Percentiles rank a stretch among this genome's conserved stretches.
Conservation (phyloP, 2,797 vertebrate genomes). For the Pangasius larnaudii region DNA sequence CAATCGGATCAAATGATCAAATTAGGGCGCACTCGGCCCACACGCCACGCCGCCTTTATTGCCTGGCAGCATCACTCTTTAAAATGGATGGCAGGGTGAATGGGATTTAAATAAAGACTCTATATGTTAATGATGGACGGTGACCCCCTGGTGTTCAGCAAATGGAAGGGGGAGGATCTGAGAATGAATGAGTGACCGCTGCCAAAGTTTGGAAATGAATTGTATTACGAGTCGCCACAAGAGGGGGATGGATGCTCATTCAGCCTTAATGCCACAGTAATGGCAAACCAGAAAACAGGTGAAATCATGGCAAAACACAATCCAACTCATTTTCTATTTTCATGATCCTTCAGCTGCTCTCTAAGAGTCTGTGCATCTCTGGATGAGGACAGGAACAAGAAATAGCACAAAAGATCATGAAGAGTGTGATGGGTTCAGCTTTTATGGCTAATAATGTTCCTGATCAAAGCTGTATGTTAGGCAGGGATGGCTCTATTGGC, state of each 20-base stretch:
- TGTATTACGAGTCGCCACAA: conserved; percentile 70
- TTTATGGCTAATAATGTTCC: conserved; percentile 75
- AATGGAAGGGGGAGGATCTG: conserved; percentile 5
- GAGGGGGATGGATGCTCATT: conserved; percentile 77
- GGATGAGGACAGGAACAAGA: conserved; percentile 54
- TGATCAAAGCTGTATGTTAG: conserved; percentile 79
- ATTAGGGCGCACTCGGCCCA: conserved; percentile 69
- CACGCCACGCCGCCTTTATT: conserved; percentile 60
- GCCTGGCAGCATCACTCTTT: conserved; percentile 71
- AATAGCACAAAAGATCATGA: conserved; percentile 59
- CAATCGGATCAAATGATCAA: conserved; percentile 78
- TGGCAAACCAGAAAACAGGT: conserved; percentile 51
- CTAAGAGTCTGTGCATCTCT: conserved; percentile 63
- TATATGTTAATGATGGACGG: conserved; percentile 77
- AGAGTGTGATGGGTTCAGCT: conserved; percentile 69
- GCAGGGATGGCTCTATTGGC: conserved; percentile 71
- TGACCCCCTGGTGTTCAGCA: conserved; percentile 63
- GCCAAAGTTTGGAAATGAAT: conserved; percentile 25
- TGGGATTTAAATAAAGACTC: conserved; percentile 79
- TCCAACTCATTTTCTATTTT: conserved; percentile 57
- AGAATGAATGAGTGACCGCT: conserved; percentile 16
- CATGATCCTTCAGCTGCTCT: background rate
- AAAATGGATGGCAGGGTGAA: conserved; percentile 73
- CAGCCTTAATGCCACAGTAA: conserved; percentile 45
- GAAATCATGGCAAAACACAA: conserved; percentile 60